Base-by-base conservation (phyloP, 2,797 vertebrate species). In the Channallabes apus region DNA sequence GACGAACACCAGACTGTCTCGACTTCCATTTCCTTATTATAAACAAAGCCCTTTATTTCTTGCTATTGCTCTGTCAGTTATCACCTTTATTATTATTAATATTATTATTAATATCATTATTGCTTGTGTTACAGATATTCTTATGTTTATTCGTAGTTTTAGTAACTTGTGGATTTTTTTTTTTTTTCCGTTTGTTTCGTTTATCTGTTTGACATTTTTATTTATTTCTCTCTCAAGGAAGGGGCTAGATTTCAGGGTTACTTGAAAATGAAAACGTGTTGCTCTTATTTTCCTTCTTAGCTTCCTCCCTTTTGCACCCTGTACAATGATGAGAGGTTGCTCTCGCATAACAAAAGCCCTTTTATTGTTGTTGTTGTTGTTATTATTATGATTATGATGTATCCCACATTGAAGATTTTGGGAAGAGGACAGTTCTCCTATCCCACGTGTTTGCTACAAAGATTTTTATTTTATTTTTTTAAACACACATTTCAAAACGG, bases 1-100 rank as follows among this genome's bases (percentile, higher is more conserved):
- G 91, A 92, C 91, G 92, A 92, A 94, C 93, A 93, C 91, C 91
- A 94, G 87, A 91, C 91, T 93, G 91, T 94, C 92, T 93, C 90
- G 90, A 90, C 86, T 88, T 90, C 86, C 91, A 91, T 90, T 93
- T 93, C 91, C 93, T 54, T 93, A 92, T 90, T 92, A 91, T 93
- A 92, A 92, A 92, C 92, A 92, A 91, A 92, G 84, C 90, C 89
- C 89, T 91, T 91, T 91, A 90, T 92, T 84, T 89, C 87, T 88
- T 90, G 88, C 89, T 89, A 86, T 90, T 90, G 77, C 85, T 84
- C 85, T 87, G 84, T 82, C 87, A 85, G 79, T 87, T 89, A 85
- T 92, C 90, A 86, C 82, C 86, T 86, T 81, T 87, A 83, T 89
- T 91, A 92, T 83, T 89, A 88, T 90, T 89, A 89, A 89, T 88